These are phyloP conservation scores for Sebastes fasciatus DNA, from an alignment of 2,113 vertebrate genomes.

Conservation along the genomic window DNA sequence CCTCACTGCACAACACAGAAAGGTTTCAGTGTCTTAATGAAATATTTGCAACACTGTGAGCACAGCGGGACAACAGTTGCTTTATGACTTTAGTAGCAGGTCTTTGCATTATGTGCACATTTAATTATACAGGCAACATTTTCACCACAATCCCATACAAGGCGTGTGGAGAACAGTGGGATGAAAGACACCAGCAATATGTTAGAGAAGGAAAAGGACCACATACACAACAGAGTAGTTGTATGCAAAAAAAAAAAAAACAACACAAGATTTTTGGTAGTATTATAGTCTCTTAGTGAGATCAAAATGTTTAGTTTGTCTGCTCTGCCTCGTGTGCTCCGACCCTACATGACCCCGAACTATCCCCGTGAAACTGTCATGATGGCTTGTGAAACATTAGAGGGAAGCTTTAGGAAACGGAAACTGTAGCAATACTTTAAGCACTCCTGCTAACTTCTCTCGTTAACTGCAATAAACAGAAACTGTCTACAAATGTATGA, in stretches of 20 bases:
- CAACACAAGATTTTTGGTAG: constrained; percentile 25
- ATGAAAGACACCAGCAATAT: constrained; percentile 73
- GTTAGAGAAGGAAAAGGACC: constrained; percentile 54
- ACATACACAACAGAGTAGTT: constrained; percentile 44
- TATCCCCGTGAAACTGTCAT: constrained; percentile 56
- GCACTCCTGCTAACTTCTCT: constrained; percentile 80
- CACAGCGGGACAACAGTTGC: constrained; percentile 41
- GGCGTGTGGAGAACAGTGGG: constrained; percentile 28
- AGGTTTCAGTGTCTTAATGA: constrained; percentile 56
- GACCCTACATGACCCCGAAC: constrained; percentile 41
- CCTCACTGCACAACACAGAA: constrained; percentile 45
- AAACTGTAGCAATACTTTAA: constrained; percentile 85
- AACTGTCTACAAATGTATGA: constrained; percentile 80
- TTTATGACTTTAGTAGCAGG: constrained; percentile 41
- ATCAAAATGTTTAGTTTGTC: constrained; percentile 53
- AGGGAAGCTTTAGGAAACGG: constrained; percentile 58
- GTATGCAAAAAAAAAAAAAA: constrained; percentile 58
- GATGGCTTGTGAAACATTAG: constrained; percentile 48
- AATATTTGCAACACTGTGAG: constrained; percentile 68
- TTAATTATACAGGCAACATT: constrained; percentile 31
- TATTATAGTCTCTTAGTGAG: constrained; percentile 41
- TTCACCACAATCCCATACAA: constrained; percentile 22
- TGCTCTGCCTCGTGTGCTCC: constrained; percentile 58
- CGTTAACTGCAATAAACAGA: constrained; percentile 85
- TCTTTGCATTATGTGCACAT: constrained; percentile 58